A percentile compares a stretch with the other conserved stretches of the same genome.
phyloP scores from a whole-genome alignment of 2,113 vertebrate genomes.

The Engraulis encrasicolus region DNA sequence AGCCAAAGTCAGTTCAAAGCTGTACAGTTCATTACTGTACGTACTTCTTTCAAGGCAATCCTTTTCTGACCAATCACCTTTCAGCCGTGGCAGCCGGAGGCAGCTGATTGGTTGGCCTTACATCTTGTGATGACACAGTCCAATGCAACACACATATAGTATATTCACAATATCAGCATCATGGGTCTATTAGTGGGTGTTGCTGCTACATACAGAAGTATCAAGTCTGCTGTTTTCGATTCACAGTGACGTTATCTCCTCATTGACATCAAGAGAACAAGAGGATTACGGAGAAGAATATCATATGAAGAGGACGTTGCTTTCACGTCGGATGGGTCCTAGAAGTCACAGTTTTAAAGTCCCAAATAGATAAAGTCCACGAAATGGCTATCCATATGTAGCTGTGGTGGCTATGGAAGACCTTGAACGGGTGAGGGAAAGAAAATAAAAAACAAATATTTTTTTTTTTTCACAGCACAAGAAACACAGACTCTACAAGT shows the following conservation, averaged over 20 bases:
- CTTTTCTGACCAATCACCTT: background rate
- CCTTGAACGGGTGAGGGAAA: background rate
- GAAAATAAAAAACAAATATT: too few species aligned
- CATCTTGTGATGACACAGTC: background rate
- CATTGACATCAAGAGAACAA: background rate
- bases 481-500: background rate
- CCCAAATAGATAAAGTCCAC: background rate
- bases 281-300: background rate
- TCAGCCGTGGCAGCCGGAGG: background rate
- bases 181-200: background rate
- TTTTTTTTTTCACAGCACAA: background rate
- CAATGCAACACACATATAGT: background rate
- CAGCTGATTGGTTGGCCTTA: background rate
- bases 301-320: background rate
- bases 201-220: background rate
- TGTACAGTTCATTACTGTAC: too few species aligned
- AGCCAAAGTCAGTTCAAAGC: too few species aligned
- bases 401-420: background rate
- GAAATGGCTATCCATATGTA: background rate
- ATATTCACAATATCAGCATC: background rate
- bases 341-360: slow-evolving; percentile 9
- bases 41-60: too few species aligned
- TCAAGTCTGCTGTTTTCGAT: background rate
- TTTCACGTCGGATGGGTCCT: background rate
- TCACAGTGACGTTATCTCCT: slow-evolving; percentile 19